phyloP scores from a whole-genome alignment of 1,140 invertebrate genomes.

The Drosophila insularis region DNA sequence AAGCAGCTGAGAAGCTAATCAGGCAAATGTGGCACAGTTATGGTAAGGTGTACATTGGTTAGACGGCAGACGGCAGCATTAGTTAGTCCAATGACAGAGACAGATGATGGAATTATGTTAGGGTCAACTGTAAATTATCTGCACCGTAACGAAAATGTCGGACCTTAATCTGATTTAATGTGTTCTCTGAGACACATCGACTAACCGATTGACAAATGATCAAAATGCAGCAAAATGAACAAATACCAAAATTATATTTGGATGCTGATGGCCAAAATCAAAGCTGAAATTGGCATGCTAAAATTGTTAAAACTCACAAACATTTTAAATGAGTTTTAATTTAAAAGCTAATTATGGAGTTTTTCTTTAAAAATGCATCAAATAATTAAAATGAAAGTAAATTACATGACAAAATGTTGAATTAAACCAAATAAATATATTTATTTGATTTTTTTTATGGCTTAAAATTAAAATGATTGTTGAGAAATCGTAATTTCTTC shows the following conservation, averaged over 20 bases:
- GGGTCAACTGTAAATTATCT: slow-evolving; percentile 5
- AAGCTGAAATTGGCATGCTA: no score
- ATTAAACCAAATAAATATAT: no score
- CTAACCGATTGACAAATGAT: no score
- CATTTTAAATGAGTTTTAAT: no score
- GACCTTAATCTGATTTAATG: slow-evolving; percentile 1
- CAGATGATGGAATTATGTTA: slow-evolving; percentile 8
- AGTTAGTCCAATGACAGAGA: slow-evolving; percentile 11
- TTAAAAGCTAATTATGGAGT: no score
- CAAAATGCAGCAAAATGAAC: background rate
- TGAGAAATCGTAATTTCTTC: no score
- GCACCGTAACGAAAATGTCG: background rate
- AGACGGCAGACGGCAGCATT: slow-evolving; percentile 12
- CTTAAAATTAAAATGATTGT: no score
- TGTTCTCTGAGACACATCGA: background rate
- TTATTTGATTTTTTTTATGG: no score
- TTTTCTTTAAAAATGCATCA: no score
- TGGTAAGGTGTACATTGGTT: slow-evolving; percentile 49
- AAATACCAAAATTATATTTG: background rate
- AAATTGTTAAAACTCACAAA: no score
- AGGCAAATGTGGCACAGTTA: slow-evolving; percentile 66
- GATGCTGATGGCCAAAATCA: background rate
- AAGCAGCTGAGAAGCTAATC: slow-evolving; percentile 73
- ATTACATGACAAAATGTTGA: no score
- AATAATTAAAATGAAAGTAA: no score